A percentile compares a stretch with the other conserved stretches of the same genome.
Conservation (phyloP, 1,140 invertebrate genomes). For the Pentalonia nigronervosa region DNA sequence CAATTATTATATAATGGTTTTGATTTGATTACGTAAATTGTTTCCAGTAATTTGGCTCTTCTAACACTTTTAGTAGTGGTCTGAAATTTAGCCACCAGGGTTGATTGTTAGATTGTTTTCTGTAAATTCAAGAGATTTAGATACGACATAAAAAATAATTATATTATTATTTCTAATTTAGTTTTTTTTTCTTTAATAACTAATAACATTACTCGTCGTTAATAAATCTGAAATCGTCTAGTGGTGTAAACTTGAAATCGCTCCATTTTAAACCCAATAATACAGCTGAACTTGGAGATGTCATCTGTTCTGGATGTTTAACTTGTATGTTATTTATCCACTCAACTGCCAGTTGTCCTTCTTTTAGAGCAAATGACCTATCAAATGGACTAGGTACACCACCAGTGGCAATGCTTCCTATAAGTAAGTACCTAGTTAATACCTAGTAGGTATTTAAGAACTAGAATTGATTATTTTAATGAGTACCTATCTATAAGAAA, state of each 20-base stretch:
- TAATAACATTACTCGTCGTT: neutral
- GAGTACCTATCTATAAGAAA: too few species aligned
- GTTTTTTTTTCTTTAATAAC: neutral
- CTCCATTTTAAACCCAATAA: conserved; percentile 28
- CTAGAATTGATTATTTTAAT: neutral
- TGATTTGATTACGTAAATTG: neutral
- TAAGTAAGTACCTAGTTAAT: neutral
- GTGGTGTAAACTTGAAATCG: neutral
- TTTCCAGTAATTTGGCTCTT: conserved; percentile 46
- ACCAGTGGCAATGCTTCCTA: conserved; percentile 53
- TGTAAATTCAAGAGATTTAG: neutral
- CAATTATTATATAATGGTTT: neutral
- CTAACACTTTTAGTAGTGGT: conserved; percentile 33
- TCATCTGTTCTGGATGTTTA: neutral
- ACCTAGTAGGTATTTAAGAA: neutral
- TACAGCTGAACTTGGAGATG: neutral
- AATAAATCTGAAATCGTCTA: neutral
- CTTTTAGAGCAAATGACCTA: conserved; percentile 57
- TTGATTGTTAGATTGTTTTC: neutral
- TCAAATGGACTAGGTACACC: conserved; percentile 54
- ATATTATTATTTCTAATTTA: neutral
- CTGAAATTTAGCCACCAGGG: conserved; percentile 45
- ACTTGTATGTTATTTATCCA: conserved; percentile 27
- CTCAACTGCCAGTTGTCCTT: neutral
- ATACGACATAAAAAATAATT: neutral